These are phyloP conservation scores for Pseudanteris insignis DNA, from an alignment of 2,888 invertebrate species.

Conservation along the genomic window DNA sequence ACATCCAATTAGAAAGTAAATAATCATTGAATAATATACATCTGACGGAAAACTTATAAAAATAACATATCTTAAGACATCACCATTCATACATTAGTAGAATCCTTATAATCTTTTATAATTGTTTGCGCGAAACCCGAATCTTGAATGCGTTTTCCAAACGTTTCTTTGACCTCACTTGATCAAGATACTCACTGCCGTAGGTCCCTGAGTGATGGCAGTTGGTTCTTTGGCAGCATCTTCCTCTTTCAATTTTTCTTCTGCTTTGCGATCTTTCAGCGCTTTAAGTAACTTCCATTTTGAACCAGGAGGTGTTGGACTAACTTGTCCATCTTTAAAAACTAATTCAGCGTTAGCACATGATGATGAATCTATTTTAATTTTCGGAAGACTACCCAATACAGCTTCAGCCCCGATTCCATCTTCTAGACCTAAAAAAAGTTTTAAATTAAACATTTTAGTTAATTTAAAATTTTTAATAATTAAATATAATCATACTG, in stretches of 20 bases:
- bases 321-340: slow-evolving; percentile 64
- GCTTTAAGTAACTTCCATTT: slow-evolving; percentile 93
- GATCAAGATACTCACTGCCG: slow-evolving; percentile 65
- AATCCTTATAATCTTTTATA: slow-evolving; percentile 45
- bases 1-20: no score
- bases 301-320: slow-evolving; percentile 75
- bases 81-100: slow-evolving; percentile 6
- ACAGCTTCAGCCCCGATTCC: slow-evolving; percentile 59
- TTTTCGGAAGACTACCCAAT: slow-evolving; percentile 67
- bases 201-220: slow-evolving; percentile 56
- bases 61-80: slow-evolving; percentile 31
- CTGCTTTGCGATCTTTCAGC: slow-evolving; percentile 87
- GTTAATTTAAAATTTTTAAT: no score
- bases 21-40: no score
- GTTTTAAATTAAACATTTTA: slow-evolving; percentile 45
- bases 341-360: slow-evolving; percentile 59
- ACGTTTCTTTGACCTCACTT: slow-evolving; percentile 63
- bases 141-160: slow-evolving; percentile 62
- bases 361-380: slow-evolving; percentile 67
- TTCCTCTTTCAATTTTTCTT: slow-evolving; percentile 77
- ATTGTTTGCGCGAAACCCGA: slow-evolving; percentile 53
- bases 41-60: no score
- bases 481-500: no score
- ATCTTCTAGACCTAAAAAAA: slow-evolving; percentile 62
- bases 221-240: slow-evolving; percentile 60